phyloP scores from a whole-genome alignment of 2,888 invertebrate species.

The Andrena bicolor region DNA sequence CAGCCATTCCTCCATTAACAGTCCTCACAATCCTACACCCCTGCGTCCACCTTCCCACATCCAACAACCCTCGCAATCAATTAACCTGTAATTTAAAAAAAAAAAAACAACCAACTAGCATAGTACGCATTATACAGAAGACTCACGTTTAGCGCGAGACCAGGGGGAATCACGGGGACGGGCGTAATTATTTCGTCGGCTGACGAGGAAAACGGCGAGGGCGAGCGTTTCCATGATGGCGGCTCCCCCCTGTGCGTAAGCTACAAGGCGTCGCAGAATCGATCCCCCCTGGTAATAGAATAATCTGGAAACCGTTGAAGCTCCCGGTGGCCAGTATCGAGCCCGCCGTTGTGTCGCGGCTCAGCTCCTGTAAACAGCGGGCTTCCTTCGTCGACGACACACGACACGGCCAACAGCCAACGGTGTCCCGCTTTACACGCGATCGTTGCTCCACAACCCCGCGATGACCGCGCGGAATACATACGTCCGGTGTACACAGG shows the following conservation, averaged over 20 bases:
- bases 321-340: constrained; percentile 68
- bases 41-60: too few species aligned
- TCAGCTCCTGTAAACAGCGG: constrained; percentile 61
- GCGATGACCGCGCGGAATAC: constrained; percentile 34
- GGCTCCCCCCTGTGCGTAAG: background rate
- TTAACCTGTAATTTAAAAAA: too few species aligned
- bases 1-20: too few species aligned
- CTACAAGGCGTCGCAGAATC: constrained; percentile 69
- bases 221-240: constrained; percentile 16
- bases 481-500: constrained; percentile 22
- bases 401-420: constrained; percentile 53
- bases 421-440: constrained; percentile 40
- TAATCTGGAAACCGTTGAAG: constrained; percentile 81
- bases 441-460: constrained; percentile 42
- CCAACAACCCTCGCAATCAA: too few species aligned
- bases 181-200: background rate
- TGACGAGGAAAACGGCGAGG: constrained; percentile 4
- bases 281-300: constrained; percentile 77
- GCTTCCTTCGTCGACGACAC: constrained; percentile 65
- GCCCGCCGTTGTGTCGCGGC: constrained; percentile 52
- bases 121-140: background rate
- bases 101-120: too few species aligned
- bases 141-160: background rate
- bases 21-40: too few species aligned
- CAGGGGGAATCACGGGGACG: background rate